Evolutionary conservation across 2,113 vertebrate species (phyloP), one percentile per base, ranked within the genome.

Genomic region (Pleuronectes platessa): DNA sequence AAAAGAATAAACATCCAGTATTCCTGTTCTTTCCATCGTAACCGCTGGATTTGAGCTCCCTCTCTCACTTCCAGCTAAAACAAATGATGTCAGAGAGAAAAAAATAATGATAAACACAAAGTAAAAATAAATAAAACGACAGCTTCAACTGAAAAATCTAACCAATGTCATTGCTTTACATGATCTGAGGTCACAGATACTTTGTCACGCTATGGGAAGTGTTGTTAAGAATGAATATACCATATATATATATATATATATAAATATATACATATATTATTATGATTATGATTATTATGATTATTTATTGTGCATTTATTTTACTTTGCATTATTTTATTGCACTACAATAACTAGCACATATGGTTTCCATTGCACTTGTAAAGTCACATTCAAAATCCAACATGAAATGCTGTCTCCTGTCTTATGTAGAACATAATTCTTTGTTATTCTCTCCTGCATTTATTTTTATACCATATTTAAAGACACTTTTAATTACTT

Each of bases 391-490:
- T 92, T 93, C 88, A 93, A 93, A 93, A 92, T 17, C 4, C 20
- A 54, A 81, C 82, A 82, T 31, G 86, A 83, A 87, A 89, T 72
- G 62, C 79, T 58, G 87, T 91, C 83, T 91, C 85, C 81, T 90
- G 93, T 96, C 93, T 84, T 65, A 85, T 93, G 93, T 94, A 94
- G 92, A 96, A 94, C 94, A 93, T 96, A 94, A 94, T 94, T 95
- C 90, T 95, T 90, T 93, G 95, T 96, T 95, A 94, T 94, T 95
- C 93, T 95, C 95, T 96, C 93, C 94, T 95, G 95, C 95, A 93
- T 97, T 98, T 98, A 98, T 99, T 98, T 99, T 99, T 99, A 97
- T 98, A 98, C 95, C 96, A 97, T 97, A 96, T 96, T 97, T 97
- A 95, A 97, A 96, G 94, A 96, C 95, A 96, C 95, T 96, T 97